Percentiles rank a stretch among this genome's conserved stretches.
Conservation (phyloP, 2,113 vertebrate genomes). For the Cebus imitator region DNA sequence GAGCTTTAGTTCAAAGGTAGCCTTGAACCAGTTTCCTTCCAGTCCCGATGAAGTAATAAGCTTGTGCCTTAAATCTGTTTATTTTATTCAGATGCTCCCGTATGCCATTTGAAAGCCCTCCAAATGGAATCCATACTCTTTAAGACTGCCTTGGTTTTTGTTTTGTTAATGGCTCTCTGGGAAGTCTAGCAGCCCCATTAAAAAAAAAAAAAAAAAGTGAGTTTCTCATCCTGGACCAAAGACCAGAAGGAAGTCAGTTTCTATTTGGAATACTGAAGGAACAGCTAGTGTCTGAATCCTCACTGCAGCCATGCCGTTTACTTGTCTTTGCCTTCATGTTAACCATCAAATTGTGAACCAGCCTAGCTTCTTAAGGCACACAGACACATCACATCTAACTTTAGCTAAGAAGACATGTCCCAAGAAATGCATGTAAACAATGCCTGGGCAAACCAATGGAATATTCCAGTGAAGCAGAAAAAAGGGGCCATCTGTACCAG, state of each 20-base stretch:
- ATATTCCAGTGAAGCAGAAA: neutral
- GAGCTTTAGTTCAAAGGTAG: neutral
- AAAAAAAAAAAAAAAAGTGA: neutral
- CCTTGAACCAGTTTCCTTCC: slow-evolving; percentile 18
- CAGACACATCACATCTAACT: neutral
- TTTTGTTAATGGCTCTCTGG: slow-evolving; percentile 60
- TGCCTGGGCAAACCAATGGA: neutral
- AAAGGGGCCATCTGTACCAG: neutral
- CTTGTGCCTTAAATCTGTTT: slow-evolving; percentile 40
- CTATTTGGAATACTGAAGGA: neutral
- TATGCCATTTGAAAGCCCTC: slow-evolving; percentile 43
- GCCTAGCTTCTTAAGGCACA: neutral
- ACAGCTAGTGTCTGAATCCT: neutral
- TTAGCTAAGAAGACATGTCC: neutral
- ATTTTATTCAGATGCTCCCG: neutral
- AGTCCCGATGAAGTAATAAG: neutral
- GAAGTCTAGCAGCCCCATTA: neutral
- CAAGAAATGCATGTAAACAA: neutral
- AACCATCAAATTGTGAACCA: neutral
- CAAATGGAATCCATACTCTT: slow-evolving; percentile 61
- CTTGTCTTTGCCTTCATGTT: neutral
- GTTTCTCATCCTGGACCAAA: neutral
- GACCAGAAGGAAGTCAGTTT: neutral
- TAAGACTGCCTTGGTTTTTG: neutral
- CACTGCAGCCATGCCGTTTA: neutral